These are phyloP conservation scores for Nesoenas mayeri DNA, from an alignment of 2,113 vertebrate species.

Conservation along the genomic window DNA sequence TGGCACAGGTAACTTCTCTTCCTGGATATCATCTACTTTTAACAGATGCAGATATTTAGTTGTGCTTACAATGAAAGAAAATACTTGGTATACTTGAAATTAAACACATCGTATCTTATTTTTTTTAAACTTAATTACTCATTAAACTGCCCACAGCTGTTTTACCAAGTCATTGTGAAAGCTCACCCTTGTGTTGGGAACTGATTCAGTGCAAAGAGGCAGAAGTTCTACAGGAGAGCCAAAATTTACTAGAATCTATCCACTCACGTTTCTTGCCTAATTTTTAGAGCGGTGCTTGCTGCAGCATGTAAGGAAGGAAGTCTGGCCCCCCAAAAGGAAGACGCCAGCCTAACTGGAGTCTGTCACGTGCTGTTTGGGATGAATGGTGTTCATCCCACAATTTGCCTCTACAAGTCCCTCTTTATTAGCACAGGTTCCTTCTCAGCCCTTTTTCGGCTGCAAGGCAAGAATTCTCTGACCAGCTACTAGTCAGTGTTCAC, in stretches of 20 bases:
- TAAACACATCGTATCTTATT: neutral
- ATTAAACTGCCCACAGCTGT: neutral
- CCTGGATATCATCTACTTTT: neutral
- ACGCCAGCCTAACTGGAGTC: fast-evolving
- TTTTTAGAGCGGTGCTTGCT: neutral
- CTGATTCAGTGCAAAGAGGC: neutral
- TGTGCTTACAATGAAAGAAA: neutral
- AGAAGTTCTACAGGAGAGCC: neutral
- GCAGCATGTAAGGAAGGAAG: neutral
- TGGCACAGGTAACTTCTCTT: slow-evolving; percentile 79
- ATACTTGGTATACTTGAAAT: neutral
- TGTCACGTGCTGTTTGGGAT: neutral
- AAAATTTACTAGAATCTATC: neutral
- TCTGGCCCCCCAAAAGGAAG: neutral
- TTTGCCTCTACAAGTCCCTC: neutral
- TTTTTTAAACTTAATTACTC: neutral
- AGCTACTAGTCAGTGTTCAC: neutral
- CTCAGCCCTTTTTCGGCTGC: neutral
- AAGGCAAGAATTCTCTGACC: neutral
- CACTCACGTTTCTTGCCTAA: too few species aligned
- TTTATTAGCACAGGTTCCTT: neutral
- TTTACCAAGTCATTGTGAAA: neutral
- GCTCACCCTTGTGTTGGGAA: neutral
- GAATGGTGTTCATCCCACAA: neutral
- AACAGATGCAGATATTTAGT: neutral